Conservation (phyloP, 2,797 vertebrate genomes). For the Melanotaenia boesemani region DNA sequence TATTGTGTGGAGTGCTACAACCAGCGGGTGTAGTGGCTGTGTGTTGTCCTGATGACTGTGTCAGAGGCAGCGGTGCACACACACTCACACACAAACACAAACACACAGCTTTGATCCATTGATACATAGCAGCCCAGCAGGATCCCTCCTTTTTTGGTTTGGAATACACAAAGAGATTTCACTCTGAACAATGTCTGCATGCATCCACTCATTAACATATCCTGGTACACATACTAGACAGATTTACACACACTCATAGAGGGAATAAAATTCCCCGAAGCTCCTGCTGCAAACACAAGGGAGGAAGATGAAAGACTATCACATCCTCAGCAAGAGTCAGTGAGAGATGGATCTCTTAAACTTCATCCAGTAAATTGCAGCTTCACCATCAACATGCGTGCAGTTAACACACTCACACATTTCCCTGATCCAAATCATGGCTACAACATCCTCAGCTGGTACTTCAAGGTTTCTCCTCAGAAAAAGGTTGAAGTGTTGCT, state of each 20-base stretch:
- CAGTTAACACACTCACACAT: constrained; percentile 41
- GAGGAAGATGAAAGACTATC: constrained; percentile 76
- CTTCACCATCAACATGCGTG: constrained; percentile 41
- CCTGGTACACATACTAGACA: constrained; percentile 33
- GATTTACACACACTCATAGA: constrained; percentile 52
- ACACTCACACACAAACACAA: constrained; percentile 26
- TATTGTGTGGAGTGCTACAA: constrained; percentile 67
- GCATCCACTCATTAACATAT: constrained; percentile 50
- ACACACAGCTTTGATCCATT: constrained; percentile 70
- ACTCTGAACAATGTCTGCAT: constrained; percentile 48
- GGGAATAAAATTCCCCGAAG: constrained; percentile 71
- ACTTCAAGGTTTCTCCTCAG: constrained; percentile 22
- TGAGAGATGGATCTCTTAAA: constrained; percentile 63
- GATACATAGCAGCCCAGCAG: constrained; percentile 76
- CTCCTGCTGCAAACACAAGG: constrained; percentile 67
- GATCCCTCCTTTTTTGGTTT: constrained; percentile 70
- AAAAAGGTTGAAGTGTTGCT: constrained; percentile 57
- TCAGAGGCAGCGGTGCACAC: constrained; percentile 36
- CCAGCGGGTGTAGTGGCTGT: constrained; percentile 67
- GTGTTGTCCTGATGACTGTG: constrained; percentile 66
- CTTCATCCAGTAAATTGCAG: constrained; percentile 62
- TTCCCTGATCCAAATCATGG: constrained; percentile 47
- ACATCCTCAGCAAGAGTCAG: constrained; percentile 60
- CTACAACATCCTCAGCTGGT: constrained; percentile 46
- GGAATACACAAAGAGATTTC: constrained; percentile 67